A percentile compares a stretch with the other conserved stretches of the same genome.
Conservation (phyloP, 2,113 vertebrate genomes). For the Hippocampus comes region DNA sequence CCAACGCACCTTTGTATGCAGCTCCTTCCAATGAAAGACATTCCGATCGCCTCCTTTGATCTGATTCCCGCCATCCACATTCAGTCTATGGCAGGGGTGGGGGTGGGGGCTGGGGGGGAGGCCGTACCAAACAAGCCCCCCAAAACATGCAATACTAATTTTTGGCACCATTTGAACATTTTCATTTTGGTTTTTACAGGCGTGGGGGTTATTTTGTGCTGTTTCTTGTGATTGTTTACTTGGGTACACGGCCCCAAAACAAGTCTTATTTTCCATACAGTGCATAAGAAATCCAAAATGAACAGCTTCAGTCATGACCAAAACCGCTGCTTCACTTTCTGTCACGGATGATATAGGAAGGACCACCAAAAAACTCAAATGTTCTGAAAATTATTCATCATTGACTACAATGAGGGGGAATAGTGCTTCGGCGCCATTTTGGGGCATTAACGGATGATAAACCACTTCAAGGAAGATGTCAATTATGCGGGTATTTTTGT, state of each 20-base stretch:
- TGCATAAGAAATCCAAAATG: neutral
- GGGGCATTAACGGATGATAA: no score
- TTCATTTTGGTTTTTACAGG: conserved; percentile 50
- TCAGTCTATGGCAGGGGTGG: conserved; percentile 17
- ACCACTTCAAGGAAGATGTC: no score
- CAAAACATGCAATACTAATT: conserved; percentile 23
- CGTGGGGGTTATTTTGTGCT: conserved; percentile 8
- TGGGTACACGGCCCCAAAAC: conserved; percentile 35
- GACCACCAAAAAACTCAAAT: neutral
- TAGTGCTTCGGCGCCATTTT: no score
- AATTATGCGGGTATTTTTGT: no score
- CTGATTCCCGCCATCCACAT: conserved; percentile 14
- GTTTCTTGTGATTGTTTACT: conserved; percentile 54
- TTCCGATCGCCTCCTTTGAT: conserved; percentile 8
- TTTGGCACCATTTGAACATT: conserved; percentile 56
- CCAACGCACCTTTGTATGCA: conserved; percentile 10
- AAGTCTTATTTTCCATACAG: neutral
- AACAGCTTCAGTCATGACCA: neutral
- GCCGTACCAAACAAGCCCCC: conserved; percentile 18
- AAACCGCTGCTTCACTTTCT: neutral
- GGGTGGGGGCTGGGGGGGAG: neutral
- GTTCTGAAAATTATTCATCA: neutral
- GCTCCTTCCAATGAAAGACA: neutral
- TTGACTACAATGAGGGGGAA: neutral
- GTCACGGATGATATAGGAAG: neutral